Evolutionary conservation across 2,888 invertebrate species (phyloP), one percentile per base, ranked within the genome.

Genomic region (Pomacea canaliculata): DNA sequence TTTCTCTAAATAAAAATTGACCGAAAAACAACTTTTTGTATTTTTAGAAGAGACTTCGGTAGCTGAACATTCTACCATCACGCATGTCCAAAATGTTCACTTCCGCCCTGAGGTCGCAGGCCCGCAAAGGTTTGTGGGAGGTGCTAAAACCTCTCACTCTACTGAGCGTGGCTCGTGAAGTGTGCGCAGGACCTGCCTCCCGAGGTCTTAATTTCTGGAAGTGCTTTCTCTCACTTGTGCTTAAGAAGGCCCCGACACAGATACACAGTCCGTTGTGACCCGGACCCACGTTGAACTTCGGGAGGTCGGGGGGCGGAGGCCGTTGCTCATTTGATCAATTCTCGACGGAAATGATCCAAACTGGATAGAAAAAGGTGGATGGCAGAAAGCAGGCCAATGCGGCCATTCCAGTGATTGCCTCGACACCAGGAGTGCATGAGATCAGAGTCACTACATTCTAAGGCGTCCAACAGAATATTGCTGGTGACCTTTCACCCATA

Each of bases 291-390:
- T 73, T 59, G 37, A 5, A 37, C 67, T 23, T 12, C 49, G 13
- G 7, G 19, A 23, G 74, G 62, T 74, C 5, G 3, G 37, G 37
- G 37, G 37, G 59, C 7, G 27, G 62, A 48, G 60, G 48, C 62
- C 37, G 68, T 59, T 48, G 74, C 69, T 68, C 69, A n/a, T 69
- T 74, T 69, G 74, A 74, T 74, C 62, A 68, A 69, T 62, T 59
- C 69, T 37, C 60, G 74, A 68, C 74, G 74, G 74, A 74, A 74
- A 74, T 69, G 74, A 69, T 74, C 62, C 69, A 23, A 56, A 49
- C 48, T 74, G 74, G 74, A 68, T 59, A 51, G 70, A 13, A 46
- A 46, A 46, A 19, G 23, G 62, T 49, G 46, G 62, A 9, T 19
- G 37, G 48, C 9, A 23, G 16, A 59, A 7, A 46, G 60, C n/a